Evolutionary conservation across 2,113 vertebrate species (phyloP).

Genomic region (Brachirus orientalis): DNA sequence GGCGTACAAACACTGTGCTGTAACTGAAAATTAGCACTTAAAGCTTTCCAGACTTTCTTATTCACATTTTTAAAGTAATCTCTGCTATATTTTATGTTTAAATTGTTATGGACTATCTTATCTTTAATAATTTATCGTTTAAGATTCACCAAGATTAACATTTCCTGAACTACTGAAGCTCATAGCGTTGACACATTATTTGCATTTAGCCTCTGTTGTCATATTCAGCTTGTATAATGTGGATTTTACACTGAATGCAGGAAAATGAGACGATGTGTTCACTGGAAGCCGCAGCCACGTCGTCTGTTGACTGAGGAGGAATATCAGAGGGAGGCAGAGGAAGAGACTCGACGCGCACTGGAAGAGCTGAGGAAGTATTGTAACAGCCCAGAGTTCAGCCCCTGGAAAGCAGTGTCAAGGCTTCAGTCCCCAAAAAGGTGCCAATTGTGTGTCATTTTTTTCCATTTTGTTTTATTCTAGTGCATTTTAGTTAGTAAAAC

Average conservation of each 20-base stretch:
- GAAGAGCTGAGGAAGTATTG: conserved; percentile 88
- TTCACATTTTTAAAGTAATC: background rate
- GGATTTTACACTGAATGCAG: conserved; percentile 67
- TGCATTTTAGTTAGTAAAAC: background rate
- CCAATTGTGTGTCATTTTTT: background rate
- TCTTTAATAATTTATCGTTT: too few species aligned
- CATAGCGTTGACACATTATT: background rate
- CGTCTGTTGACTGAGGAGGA: conserved; percentile 92
- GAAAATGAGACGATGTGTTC: conserved; percentile 73
- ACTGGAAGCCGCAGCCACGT: conserved; percentile 80
- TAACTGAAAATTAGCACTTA: background rate
- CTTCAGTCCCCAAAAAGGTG: conserved; percentile 95
- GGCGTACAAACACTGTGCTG: conserved; percentile 29
- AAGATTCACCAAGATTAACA: too few species aligned
- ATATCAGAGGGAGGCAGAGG: conserved; percentile 87
- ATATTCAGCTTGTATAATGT: background rate
- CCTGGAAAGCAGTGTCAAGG: conserved; percentile 90
- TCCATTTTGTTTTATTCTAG: too few species aligned
- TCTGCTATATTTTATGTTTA: too few species aligned
- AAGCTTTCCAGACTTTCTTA: background rate
- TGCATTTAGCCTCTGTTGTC: background rate
- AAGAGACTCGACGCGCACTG: conserved; percentile 89
- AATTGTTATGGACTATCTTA: too few species aligned
- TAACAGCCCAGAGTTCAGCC: conserved; percentile 88
- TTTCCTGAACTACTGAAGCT: background rate